Evolutionary conservation across 2,113 vertebrate genomes (phyloP), one percentile per base, ranked within the genome.

Genomic region (Trematocara macrostoma): DNA sequence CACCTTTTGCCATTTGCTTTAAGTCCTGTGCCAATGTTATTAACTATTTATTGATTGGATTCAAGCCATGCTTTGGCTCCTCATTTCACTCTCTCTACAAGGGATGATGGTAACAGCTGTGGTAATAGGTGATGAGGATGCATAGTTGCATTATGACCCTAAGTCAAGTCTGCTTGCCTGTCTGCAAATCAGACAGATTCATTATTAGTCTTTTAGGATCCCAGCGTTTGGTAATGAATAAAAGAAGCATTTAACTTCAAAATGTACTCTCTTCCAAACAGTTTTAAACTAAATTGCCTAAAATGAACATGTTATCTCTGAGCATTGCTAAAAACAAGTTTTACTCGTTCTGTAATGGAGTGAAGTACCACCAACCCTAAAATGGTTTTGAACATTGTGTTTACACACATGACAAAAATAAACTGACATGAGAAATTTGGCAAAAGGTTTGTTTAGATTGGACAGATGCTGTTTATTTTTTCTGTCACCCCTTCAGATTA

Each of bases 1-100:
- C 90, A 89, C 45, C 34, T 78, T 79, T 26, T 69, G 92, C 84
- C 81, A 18, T 80, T 81, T 76, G 40, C 82, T 89, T 90, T 92
- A 78, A 94, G 81, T 61, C 47, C 80, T 84, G 23, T 86, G 84
- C 88, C 86, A 91, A 86, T 51, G 79, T 57, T 26, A 67, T 87
- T 67, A 86, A 82, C 80, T 35, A 6, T 2, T 88, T 74, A 85
- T 87, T 93, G 57, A 94, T 90, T 71, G 64, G 61, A 76, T 81
- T 47, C 35, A 35, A 52, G 51, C 81, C 84, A 42, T 6, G 4
- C 57, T 84, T 47, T 38, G 76, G 42, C 59, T 86, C 52, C 16
- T 81, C 45, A 34, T 31, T 31, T 86, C 51, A 61, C 69, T 49
- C 56, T 7, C 11, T 31, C 2, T 47, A 6, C 18, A 18, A 71